Evolutionary conservation across 2,888 invertebrate species (phyloP), one percentile per base, ranked within the genome.

Genomic region (Trilocha varians): DNA sequence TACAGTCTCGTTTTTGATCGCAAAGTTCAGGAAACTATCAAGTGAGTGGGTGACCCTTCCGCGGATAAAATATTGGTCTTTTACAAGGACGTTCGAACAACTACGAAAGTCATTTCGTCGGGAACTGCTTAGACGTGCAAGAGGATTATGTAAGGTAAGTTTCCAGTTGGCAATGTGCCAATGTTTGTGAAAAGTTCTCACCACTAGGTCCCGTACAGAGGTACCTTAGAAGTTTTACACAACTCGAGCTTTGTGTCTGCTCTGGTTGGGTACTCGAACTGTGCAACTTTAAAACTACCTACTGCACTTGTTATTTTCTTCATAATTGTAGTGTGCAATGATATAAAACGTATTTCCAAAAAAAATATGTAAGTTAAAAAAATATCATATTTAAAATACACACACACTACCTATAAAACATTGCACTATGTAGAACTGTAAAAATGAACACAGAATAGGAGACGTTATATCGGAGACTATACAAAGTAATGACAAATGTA

Each of bases 111-210:
- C 49, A 61, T 68, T 63, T 59, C 41, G 46, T 55, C 57, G 55
- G 56, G 65, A 67, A 69, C 57, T 65, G 65, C 65, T 65, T 62
- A 65, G 61, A 69, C 59, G 62, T 65, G 72, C 60, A 62, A 55
- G 60, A 54, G 51, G 57, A 55, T 62, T 62, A 62, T 65, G 62
- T 62, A 59, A 62, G 70, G 65, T 65, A 72, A 72, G 58, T 73
- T 66, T 53, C 55, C 53, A 51, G 52, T 60, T 78, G 76, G 76
- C 75, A 45, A 44, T 42, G 39, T 53, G 75, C 78, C 78, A 78
- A 65, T 69, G 69, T 76, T 74, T 69, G 70, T 58, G 59, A 63
- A 68, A 70, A 75, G 59, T 74, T 70, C 50, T 50, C 46, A 51
- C 49, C 46, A 52, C 55, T 53, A 57, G 49, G 46, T 49, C 54